Base-by-base conservation (phyloP, 2,888 invertebrate genomes). In the Epistrophella euchroma region DNA sequence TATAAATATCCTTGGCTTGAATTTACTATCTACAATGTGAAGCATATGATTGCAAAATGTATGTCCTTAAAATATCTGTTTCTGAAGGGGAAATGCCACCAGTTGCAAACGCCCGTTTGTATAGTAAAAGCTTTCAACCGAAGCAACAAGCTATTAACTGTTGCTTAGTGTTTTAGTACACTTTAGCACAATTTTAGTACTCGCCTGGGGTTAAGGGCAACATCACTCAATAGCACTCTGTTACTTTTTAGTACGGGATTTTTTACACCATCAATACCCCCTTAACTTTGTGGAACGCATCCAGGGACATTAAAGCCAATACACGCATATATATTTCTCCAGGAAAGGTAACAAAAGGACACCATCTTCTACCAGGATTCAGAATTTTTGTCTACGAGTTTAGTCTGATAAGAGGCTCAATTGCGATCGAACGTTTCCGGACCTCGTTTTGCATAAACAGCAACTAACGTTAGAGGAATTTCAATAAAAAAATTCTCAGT, bases 381-480 rank as follows among this genome's bases (percentile, higher is more conserved):
- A 40, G 43, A 50, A 82, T 64, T 82, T 45, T 74, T 82, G 82
- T 74, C 82, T 71, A 66, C 68, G 47, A 86, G n/a, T 60, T 60
- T 75, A 88, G 88, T 88, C 85, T 88, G 81, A 85, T 88, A 81
- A 88, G 88, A 81, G 88, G 81, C 88, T 88, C 88, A 85, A 88
- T 81, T 81, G 85, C 80, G 88, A 81, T 81, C 84, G 88, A 85
- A 88, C 85, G 88, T 88, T 88, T 85, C 81, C 88, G 81, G 88
- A 78, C 78, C 74, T 85, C 76, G 71, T 70, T 73, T 75, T 78
- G 79, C 35, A 74, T 22, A n/a, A 45, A 6, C 11, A 52, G 62
- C 56, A 70, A 71, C 71, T 68, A 76, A 56, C 85, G 76, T 62
- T 75, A 62, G 2, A 58, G 22, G 28, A 60, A 66, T 50, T 37